Percentiles rank a stretch among this genome's conserved stretches.
Conservation (phyloP, 2,113 vertebrate genomes). For the Callorhinus ursinus region DNA sequence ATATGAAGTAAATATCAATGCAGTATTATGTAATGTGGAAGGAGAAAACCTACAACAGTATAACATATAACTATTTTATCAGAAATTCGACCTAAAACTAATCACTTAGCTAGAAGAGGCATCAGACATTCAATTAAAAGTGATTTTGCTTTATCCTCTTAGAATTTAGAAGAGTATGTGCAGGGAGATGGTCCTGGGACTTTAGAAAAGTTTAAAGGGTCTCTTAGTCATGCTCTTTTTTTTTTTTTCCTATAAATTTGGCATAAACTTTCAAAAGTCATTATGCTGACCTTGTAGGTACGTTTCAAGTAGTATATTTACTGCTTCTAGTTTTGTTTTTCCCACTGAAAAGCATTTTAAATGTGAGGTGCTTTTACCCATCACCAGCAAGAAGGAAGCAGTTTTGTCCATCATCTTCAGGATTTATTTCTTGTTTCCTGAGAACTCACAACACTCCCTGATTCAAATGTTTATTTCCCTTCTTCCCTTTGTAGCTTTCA, state of each 20-base stretch:
- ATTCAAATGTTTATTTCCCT: slow-evolving; percentile 29
- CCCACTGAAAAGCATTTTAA: background rate
- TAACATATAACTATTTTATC: background rate
- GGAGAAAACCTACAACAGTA: background rate
- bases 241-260: background rate
- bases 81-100: background rate
- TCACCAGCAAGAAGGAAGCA: background rate
- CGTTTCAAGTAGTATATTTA: slow-evolving; percentile 15
- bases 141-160: slow-evolving; percentile 1
- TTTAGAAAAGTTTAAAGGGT: background rate
- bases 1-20: background rate
- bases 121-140: background rate
- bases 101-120: background rate
- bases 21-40: background rate
- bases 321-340: slow-evolving; percentile 39
- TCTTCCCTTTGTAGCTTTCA: background rate
- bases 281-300: slow-evolving; percentile 21
- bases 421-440: slow-evolving; percentile 12
- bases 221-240: background rate
- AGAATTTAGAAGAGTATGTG: background rate
- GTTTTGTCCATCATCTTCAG: background rate
- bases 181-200: background rate
- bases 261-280: slow-evolving; percentile 31
- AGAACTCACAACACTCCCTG: background rate
- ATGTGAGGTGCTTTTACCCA: background rate